phyloP scores from a whole-genome alignment of 2,797 vertebrate genomes.

The Antrozous pallidus region DNA sequence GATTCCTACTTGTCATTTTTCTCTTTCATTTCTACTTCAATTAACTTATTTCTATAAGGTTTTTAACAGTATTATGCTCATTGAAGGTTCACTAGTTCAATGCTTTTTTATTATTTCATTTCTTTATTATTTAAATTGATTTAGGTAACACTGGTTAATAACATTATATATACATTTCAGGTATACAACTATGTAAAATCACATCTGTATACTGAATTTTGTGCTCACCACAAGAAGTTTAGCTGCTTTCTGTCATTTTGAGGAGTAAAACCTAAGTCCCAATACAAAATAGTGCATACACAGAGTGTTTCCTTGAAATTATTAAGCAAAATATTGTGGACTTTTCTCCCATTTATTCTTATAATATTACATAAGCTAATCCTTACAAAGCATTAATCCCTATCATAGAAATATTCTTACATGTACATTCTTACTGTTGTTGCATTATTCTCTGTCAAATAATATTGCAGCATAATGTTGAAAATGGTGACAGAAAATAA shows the following conservation, averaged over 20 bases:
- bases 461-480: not conserved
- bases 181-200: not conserved
- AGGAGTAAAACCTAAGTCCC: not conserved
- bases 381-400: not conserved
- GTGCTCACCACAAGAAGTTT: not conserved
- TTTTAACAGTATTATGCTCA: not conserved
- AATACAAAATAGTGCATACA: not conserved
- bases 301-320: not conserved
- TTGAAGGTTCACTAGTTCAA: not conserved
- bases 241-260: not conserved
- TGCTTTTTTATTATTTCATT: not conserved
- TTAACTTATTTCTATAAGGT: not conserved
- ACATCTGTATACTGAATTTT: not conserved
- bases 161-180: not conserved
- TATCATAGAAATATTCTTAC: not conserved
- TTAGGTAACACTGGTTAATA: not conserved
- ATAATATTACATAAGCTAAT: not conserved
- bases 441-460: not conserved
- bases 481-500: not conserved
- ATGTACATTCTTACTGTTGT: not conserved
- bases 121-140: not conserved
- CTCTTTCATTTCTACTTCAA: not conserved
- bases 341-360: not conserved
- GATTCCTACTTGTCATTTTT: not conserved
- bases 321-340: not conserved